phyloP scores from a whole-genome alignment of 2,888 invertebrate genomes.

The Lepidocyrtinus sp. region DNA sequence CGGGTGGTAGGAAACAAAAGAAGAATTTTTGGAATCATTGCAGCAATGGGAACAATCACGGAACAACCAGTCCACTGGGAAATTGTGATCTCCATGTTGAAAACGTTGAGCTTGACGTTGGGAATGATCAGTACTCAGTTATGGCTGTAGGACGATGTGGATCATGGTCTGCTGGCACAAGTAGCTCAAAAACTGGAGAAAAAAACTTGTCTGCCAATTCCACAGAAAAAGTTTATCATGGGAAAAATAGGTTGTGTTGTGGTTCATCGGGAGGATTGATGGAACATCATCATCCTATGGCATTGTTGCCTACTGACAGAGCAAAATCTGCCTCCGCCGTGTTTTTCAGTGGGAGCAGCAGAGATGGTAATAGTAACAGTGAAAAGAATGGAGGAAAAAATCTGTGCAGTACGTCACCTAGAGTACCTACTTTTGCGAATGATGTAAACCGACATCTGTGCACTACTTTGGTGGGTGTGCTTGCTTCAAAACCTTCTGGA shows the following conservation, averaged over 20 bases:
- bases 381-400: slow-evolving; percentile 4
- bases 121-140: slow-evolving; percentile 28
- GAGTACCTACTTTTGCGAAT: slow-evolving; percentile 39
- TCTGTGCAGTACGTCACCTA: slow-evolving; percentile 21
- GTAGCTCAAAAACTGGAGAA: slow-evolving; percentile 46
- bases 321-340: slow-evolving; percentile 43
- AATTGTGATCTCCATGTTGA: slow-evolving; percentile 27
- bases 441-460: slow-evolving; percentile 62
- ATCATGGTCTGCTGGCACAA: slow-evolving; percentile 44
- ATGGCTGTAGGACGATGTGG: slow-evolving; percentile 41
- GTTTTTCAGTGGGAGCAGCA: slow-evolving; percentile 10
- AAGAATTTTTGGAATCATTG: slow-evolving; percentile 33
- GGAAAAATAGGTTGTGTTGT: slow-evolving; percentile 29
- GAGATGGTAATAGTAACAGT: background rate
- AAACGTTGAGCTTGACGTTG: slow-evolving; percentile 7
- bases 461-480: slow-evolving; percentile 53
- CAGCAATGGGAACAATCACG: background rate
- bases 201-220: slow-evolving; percentile 29
- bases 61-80: no score
- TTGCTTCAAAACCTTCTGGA: slow-evolving; percentile 30
- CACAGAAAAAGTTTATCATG: slow-evolving; percentile 17
- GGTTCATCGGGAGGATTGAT: slow-evolving; percentile 27
- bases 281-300: slow-evolving; percentile 35
- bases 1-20: slow-evolving; percentile 19
- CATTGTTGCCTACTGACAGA: slow-evolving; percentile 21